Conservation (phyloP, 2,113 vertebrate genomes). For the Apteryx owenii region DNA sequence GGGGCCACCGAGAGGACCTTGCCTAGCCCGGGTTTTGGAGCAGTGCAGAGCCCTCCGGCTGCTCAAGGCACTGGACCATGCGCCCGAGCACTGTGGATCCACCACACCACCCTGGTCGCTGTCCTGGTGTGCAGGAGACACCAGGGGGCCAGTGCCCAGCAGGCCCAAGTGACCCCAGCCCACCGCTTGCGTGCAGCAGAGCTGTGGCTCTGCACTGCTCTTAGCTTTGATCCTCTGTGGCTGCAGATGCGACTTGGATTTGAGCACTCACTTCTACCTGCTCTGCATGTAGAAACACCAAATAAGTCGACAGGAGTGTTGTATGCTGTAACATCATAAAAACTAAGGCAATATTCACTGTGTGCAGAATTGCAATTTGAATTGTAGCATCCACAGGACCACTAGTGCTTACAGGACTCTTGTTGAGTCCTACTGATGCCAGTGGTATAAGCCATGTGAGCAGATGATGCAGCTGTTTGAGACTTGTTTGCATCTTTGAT, state of each 20-base stretch:
- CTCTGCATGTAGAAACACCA: not conserved
- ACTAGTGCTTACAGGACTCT: not conserved
- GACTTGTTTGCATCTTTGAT: not conserved
- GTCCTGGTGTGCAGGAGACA: not conserved
- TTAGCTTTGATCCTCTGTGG: not conserved
- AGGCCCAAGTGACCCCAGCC: not conserved
- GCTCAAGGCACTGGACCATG: not conserved
- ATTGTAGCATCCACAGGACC: not conserved
- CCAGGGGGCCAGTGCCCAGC: not conserved
- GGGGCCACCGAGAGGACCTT: not conserved
- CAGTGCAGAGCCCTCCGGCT: not conserved
- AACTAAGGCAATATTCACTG: not conserved
- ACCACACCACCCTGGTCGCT: not conserved
- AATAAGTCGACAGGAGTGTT: rapidly evolving
- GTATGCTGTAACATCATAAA: not conserved
- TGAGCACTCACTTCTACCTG: not conserved
- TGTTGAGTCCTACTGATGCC: not conserved
- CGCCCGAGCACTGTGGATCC: not conserved
- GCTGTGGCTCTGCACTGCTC: not conserved
- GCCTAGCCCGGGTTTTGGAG: not conserved
- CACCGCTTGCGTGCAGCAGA: rapidly evolving
- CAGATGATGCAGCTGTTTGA: not conserved
- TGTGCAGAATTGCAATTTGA: not conserved
- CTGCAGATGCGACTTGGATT: not conserved
- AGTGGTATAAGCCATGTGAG: not conserved